These are phyloP conservation scores for Centruroides sculpturatus DNA, from an alignment of 1,140 invertebrate species.

Conservation along the genomic window DNA sequence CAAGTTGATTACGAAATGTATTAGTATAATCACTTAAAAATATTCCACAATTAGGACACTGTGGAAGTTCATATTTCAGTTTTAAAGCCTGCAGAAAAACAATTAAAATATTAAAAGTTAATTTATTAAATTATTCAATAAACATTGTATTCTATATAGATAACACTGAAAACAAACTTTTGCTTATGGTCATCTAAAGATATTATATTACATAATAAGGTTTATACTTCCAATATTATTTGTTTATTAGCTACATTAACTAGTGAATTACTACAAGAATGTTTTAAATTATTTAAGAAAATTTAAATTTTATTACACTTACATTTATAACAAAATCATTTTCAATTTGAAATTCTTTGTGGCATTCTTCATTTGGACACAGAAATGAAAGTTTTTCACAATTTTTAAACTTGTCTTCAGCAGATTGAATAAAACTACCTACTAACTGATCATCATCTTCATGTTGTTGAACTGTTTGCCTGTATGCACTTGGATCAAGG, in stretches of 20 bases:
- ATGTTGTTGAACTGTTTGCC: slow-evolving; percentile 29
- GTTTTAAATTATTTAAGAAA: neutral
- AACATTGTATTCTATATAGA: too few relatives aligned
- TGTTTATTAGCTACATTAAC: too few relatives aligned
- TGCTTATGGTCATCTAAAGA: too few relatives aligned
- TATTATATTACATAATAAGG: too few relatives aligned
- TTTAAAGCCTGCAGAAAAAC: neutral
- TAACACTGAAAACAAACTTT: too few relatives aligned
- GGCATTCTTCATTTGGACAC: slow-evolving; percentile 5
- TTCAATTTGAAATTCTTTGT: slow-evolving; percentile 8
- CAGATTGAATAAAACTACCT: slow-evolving; percentile 2
- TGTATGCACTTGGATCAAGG: slow-evolving; percentile 36
- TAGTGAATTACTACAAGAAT: neutral
- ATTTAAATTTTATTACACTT: neutral
- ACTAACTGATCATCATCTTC: slow-evolving; percentile 27
- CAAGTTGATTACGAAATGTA: slow-evolving; percentile 3
- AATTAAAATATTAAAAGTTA: slow-evolving; percentile 9
- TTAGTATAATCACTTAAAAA: neutral
- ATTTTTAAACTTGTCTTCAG: slow-evolving; percentile 39
- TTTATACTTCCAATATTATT: too few relatives aligned
- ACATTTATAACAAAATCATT: slow-evolving; percentile 1
- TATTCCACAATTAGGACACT: slow-evolving; percentile 42
- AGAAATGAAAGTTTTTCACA: slow-evolving; percentile 40
- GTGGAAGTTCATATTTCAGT: slow-evolving; percentile 41
- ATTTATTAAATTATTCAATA: slow-evolving; percentile 4